Evolutionary conservation across 2,888 invertebrate genomes (phyloP).

Genomic region (Autographa gamma): DNA sequence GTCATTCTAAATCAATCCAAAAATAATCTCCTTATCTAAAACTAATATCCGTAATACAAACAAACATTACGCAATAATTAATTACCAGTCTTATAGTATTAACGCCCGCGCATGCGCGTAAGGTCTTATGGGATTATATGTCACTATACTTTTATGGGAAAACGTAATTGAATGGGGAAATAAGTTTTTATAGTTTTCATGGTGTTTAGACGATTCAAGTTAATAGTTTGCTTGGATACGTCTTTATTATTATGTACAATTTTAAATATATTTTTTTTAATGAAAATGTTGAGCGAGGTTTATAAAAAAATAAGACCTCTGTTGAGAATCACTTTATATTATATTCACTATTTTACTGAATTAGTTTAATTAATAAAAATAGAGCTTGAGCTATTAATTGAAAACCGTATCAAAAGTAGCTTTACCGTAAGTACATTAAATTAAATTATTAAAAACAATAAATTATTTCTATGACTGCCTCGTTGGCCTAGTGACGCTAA

Average conservation of each 20-base stretch:
- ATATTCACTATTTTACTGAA: too few species aligned
- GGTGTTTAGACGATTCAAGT: not conserved
- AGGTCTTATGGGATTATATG: conserved; percentile 54
- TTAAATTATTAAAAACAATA: too few species aligned
- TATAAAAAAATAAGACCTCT: too few species aligned
- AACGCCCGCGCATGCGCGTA: conserved; percentile 48
- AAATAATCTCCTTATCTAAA: not conserved
- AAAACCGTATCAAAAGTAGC: too few species aligned
- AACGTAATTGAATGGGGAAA: conserved; percentile 38
- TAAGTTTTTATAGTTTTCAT: conserved; percentile 14
- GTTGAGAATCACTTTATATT: too few species aligned
- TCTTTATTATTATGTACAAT: not conserved
- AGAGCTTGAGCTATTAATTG: too few species aligned
- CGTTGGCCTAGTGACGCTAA: too few species aligned
- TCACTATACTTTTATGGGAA: conserved; percentile 22
- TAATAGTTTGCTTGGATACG: not conserved
- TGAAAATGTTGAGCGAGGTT: too few species aligned
- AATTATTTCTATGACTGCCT: too few species aligned
- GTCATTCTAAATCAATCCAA: not conserved
- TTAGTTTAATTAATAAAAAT: too few species aligned
- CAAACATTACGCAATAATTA: conserved; percentile 36
- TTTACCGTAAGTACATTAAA: too few species aligned
- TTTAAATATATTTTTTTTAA: too few species aligned
- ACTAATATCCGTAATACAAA: conserved; percentile 7
- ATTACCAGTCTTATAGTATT: conserved; percentile 32